Base-by-base conservation (phyloP, 2,113 vertebrate species). In the Euleptes europaea region DNA sequence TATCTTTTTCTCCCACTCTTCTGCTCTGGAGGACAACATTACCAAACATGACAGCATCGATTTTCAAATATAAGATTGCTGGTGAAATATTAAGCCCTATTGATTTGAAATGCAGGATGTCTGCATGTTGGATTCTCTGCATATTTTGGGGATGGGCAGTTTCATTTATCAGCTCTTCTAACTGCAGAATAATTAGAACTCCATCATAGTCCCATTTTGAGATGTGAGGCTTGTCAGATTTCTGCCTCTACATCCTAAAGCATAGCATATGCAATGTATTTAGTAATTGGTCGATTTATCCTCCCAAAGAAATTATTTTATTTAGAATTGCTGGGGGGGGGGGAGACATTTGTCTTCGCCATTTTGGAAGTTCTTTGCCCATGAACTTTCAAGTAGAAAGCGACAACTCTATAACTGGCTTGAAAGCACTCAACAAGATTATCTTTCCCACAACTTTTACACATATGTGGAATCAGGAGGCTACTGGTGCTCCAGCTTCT, bases 51-150 rank as follows among this genome's bases (percentile, higher is more conserved):
- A 91, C 91, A 92, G 91, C 93, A 97, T 95, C 91, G 96, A 96
- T 97, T 96, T 96, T 94, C 94, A 92, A 92, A 91, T 71, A 79
- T 91, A 88, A 74, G 90, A 94, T 94, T 93, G 92, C 94, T 51
- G 73, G 94, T 95, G 95, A 97, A 96, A 96, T 95, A 96, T 95
- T 94, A 95, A 95, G 94, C 93, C 87, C 54, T 93, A 96, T 96
- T 93, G 95, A 97, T 96, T 88, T 75, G 88, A 96, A 95, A 95
- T 92, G 91, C 94, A 92, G 91, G 89, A 96, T 90, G 93, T 88
- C 80, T 67, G 92, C 89, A 93, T 84, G 88, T 76, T 86, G 80
- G 90, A 91, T 92, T 85, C 71, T 92, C 77, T 78, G 95, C 92
- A 89, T 95, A 92, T 93, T 95, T 94, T 82, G 82, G 92, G 88